phyloP scores from a whole-genome alignment of 1,140 invertebrate genomes.

The Micrasema minimum region DNA sequence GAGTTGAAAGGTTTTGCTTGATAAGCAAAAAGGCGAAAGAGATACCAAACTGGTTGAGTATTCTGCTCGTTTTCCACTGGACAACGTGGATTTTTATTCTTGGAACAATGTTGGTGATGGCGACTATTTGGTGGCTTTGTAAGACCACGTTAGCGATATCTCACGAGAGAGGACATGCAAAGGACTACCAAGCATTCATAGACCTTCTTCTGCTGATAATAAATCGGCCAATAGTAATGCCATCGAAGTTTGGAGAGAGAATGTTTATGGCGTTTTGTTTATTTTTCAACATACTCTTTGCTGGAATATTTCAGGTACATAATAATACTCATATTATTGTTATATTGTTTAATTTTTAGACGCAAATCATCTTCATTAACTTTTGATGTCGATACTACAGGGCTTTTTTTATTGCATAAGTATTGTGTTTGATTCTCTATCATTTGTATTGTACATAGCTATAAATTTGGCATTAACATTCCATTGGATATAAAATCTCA shows the following conservation, averaged over 20 bases:
- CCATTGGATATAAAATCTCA: too few species aligned
- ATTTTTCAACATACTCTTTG: constrained; percentile 57
- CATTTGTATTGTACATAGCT: too few species aligned
- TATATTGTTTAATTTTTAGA: too few species aligned
- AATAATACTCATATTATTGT: too few species aligned
- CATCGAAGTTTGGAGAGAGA: constrained; percentile 48
- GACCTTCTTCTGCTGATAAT: constrained; percentile 39
- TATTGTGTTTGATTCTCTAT: too few species aligned
- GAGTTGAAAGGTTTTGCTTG: constrained; percentile 60
- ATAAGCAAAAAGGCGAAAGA: constrained; percentile 58
- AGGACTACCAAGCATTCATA: constrained; percentile 7
- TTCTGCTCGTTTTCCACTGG: constrained; percentile 56
- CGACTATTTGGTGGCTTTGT: constrained; percentile 55
- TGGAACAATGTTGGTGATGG: constrained; percentile 43
- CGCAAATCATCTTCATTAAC: too few species aligned
- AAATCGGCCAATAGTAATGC: constrained; percentile 16
- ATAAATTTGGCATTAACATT: too few species aligned
- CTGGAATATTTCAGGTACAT: constrained; percentile 53
- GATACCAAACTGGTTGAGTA: constrained; percentile 60
- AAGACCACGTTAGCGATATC: constrained; percentile 38
- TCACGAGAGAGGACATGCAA: background rate
- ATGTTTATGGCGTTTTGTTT: constrained; percentile 56
- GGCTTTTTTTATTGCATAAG: too few species aligned
- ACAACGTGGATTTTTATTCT: constrained; percentile 56
- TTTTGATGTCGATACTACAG: too few species aligned